Evolutionary conservation across 2,888 invertebrate species (phyloP).

Genomic region (Platerodrilus igneus): DNA sequence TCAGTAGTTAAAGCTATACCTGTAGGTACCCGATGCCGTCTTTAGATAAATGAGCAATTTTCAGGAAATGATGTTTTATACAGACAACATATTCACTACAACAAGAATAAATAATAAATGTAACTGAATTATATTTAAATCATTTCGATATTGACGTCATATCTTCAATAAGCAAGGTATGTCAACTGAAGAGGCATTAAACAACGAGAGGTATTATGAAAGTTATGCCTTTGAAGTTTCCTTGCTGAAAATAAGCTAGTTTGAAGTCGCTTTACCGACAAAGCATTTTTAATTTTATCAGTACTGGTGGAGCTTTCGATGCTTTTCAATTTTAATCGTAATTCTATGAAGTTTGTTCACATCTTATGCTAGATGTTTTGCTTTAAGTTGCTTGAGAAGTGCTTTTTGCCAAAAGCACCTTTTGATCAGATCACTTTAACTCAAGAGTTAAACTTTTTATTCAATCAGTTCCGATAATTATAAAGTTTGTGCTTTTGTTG

Average conservation of each 20-base stretch:
- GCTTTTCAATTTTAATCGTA: constrained; percentile 23
- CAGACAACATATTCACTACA: too few species aligned
- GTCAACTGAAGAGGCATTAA: constrained; percentile 17
- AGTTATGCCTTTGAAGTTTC: constrained; percentile 19
- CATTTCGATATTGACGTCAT: too few species aligned
- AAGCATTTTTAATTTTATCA: constrained; percentile 29
- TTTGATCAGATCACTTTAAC: too few species aligned
- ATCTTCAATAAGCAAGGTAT: constrained; percentile 8
- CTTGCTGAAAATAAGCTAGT: constrained; percentile 20
- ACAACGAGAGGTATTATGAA: constrained; percentile 12
- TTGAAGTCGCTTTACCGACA: constrained; percentile 26
- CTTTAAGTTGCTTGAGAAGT: too few species aligned
- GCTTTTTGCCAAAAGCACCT: too few species aligned
- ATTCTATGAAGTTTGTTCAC: constrained; percentile 20
- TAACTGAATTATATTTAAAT: neutral
- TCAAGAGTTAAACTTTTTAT: too few species aligned
- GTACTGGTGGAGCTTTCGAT: constrained; percentile 20
- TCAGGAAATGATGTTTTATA: neutral
- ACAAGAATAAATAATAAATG: neutral
- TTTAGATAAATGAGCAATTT: neutral
- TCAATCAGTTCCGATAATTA: too few species aligned
- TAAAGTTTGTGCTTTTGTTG: too few species aligned
- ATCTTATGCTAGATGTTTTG: constrained; percentile 17
- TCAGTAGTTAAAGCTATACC: constrained; percentile 10
- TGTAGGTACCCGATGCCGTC: constrained; percentile 5